Base-by-base conservation (phyloP, 2,797 vertebrate genomes). In the Lepilemur ruficaudatus region DNA sequence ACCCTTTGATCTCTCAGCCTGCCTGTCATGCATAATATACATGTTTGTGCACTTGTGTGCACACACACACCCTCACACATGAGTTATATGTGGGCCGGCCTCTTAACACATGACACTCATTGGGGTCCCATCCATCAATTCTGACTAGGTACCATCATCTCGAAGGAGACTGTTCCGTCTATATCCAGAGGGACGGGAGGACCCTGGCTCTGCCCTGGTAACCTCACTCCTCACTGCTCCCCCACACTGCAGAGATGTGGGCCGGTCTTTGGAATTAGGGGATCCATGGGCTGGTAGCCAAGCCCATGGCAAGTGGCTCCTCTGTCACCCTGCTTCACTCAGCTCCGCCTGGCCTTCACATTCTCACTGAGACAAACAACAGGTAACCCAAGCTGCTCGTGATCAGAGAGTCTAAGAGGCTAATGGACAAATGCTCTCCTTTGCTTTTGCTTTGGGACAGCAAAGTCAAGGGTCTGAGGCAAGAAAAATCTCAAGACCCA, bases 401-500 rank as follows among this genome's bases (percentile, higher is more conserved):
- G 67, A 91, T 86, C 81, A 84, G 61, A 81, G 20, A 41, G 14
- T 73, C 52, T 25, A 15, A 85, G 84, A 6, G 4, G 35, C 91
- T 93, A 41, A 32, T 17, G 61, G 81, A 92, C 61, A 86, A 41
- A 81, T 43, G 7, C 1, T 14, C 20, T 25, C 43, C 43, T n/a
- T 76, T 12, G 41, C 38, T 41, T 93, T 90, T 84, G 52, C 83
- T 93, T 78, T 85, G 85, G 92, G 94, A 92, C 41, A 52, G 94
- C 65, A 93, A 69, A 95, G 90, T 82, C 80, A 94, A 94, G 65
- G 89, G 80, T 96, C 85, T 67, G 93, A 90, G 80, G 70, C 87
- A 94, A 93, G 93, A 85, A 97, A 93, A 91, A 87, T 67, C 73
- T 88, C 55, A 70, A 96, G 94, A 96, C 72, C 57, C 32, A 90